Percentiles rank a stretch among this genome's conserved stretches.
phyloP scores from a whole-genome alignment of 2,888 invertebrate genomes.

The Agonopterix alstromeriana region DNA sequence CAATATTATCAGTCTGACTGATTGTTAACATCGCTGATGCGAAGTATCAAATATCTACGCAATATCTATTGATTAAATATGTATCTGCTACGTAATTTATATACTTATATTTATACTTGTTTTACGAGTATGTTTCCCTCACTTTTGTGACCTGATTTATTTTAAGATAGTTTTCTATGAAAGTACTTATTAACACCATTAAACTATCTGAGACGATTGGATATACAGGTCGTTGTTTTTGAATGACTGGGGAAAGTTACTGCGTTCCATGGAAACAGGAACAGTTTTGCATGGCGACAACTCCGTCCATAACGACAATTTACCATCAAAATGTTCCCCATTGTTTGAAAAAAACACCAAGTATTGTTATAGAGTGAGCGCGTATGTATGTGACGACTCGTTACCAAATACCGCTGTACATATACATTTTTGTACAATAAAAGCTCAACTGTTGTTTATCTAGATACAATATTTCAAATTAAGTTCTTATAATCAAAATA shows the following conservation, averaged over 20 bases:
- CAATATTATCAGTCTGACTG: constrained; percentile 20
- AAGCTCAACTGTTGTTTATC: constrained; percentile 32
- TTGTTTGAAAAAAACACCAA: too few relatives aligned
- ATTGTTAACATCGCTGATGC: constrained; percentile 2
- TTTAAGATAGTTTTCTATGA: constrained; percentile 65
- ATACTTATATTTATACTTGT: constrained; percentile 26
- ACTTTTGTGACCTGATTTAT: constrained; percentile 76
- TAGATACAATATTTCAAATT: constrained; percentile 6
- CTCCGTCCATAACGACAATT: not conserved
- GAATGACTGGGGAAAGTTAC: too few relatives aligned
- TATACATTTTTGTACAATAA: constrained; percentile 27
- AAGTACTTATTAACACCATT: constrained; percentile 35
- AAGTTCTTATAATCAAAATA: not conserved
- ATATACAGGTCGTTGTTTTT: constrained; percentile 4
- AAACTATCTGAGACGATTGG: constrained; percentile 35
- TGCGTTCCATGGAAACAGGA: not conserved
- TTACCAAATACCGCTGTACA: constrained; percentile 54
- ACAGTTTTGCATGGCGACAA: not conserved
- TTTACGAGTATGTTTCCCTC: constrained; percentile 34
- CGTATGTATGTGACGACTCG: constrained; percentile 38
- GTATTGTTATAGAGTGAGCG: constrained; percentile 21
- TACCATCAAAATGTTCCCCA: not conserved
- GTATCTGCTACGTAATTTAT: constrained; percentile 10
- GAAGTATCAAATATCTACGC: constrained; percentile 2
- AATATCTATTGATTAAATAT: not conserved